These are phyloP conservation scores for Leptogaster cylindrica DNA, from an alignment of 2,888 invertebrate genomes.

Conservation along the genomic window DNA sequence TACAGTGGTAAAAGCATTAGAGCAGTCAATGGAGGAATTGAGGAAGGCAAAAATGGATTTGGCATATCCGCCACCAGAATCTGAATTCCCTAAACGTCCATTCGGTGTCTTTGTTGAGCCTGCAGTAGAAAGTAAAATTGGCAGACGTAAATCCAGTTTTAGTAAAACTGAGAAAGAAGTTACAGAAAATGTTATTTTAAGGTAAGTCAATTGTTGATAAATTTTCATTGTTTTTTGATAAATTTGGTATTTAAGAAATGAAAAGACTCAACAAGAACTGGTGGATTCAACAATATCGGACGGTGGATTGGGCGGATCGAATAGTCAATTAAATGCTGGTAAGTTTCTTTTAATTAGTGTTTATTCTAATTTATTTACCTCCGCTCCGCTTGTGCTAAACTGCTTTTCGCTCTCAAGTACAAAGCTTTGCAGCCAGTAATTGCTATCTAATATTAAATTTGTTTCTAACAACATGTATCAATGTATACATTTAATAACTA, in stretches of 20 bases:
- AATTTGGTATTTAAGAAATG: constrained; percentile 45
- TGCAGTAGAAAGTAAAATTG: constrained; percentile 72
- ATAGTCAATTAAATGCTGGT: constrained; percentile 50
- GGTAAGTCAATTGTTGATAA: constrained; percentile 55
- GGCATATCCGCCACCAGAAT: constrained; percentile 74
- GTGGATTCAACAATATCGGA: constrained; percentile 47
- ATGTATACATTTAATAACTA: too few species aligned
- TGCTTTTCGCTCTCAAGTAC: too few species aligned
- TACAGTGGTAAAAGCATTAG: constrained; percentile 78
- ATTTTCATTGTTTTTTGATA: constrained; percentile 10
- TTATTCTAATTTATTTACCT: too few species aligned
- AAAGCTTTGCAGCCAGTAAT: too few species aligned
- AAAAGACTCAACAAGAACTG: constrained; percentile 48
- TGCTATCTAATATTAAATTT: too few species aligned
- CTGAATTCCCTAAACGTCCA: constrained; percentile 78
- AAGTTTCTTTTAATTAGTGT: not conserved
- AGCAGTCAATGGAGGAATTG: constrained; percentile 82
- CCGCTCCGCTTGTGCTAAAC: too few species aligned
- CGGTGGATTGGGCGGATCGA: constrained; percentile 47
- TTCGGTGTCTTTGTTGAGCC: constrained; percentile 82
- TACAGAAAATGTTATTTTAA: constrained; percentile 71
- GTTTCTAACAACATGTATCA: too few species aligned
- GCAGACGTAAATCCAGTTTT: constrained; percentile 75
- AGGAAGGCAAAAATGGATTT: constrained; percentile 79
- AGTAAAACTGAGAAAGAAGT: constrained; percentile 76